These are phyloP conservation scores for Trichonephila clavata DNA, from an alignment of 1,140 invertebrate species.

Conservation along the genomic window DNA sequence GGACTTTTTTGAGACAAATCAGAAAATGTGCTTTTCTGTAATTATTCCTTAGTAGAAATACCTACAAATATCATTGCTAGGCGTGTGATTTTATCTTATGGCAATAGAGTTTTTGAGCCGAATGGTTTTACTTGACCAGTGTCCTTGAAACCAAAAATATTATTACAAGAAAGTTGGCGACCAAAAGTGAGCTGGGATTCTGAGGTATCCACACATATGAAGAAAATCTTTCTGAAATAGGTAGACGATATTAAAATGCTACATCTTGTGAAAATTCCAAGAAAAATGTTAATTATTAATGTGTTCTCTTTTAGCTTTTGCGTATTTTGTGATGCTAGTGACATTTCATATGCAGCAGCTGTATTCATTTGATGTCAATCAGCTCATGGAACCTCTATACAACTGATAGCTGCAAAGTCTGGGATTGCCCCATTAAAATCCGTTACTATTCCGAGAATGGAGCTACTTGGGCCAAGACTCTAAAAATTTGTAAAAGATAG, in stretches of 20 bases:
- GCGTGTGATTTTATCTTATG: too few relatives aligned
- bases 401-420: background rate
- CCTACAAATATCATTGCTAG: too few relatives aligned
- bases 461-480: slow-evolving; percentile 17
- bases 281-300: background rate
- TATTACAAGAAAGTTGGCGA: background rate
- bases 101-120: slow-evolving; percentile 62
- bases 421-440: slow-evolving; percentile 52
- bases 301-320: too few relatives aligned
- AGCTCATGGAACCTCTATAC: background rate
- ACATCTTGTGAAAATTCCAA: too few relatives aligned
- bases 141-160: background rate
- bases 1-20: too few relatives aligned
- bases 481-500: background rate
- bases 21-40: too few relatives aligned
- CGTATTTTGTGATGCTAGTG: slow-evolving; percentile 73
- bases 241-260: background rate
- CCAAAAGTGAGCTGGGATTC: slow-evolving; percentile 33
- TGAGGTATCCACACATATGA: background rate
- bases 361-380: slow-evolving; percentile 34
- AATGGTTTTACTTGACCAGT: slow-evolving; percentile 59
- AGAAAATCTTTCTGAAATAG: background rate
- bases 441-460: background rate
- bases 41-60: too few relatives aligned
- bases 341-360: slow-evolving; percentile 39